Evolutionary conservation across 2,888 invertebrate species (phyloP).

Genomic region (Drosophila ezoana): DNA sequence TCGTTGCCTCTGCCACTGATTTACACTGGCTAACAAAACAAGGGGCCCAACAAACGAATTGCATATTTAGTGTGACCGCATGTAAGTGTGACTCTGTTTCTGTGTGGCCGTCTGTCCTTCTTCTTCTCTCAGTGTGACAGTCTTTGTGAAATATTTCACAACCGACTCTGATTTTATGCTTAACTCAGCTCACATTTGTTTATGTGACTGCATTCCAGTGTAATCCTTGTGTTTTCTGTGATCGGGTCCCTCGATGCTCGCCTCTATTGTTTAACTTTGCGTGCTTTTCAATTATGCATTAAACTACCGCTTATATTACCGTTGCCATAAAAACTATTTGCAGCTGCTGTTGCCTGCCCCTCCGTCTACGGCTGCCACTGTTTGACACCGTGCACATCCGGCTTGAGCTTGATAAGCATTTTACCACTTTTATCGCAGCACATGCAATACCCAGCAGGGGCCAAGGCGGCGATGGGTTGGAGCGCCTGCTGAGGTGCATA

Average conservation of each 20-base stretch:
- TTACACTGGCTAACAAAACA: slow-evolving; percentile 36
- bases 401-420: slow-evolving; percentile 77
- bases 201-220: slow-evolving; percentile 1
- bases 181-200: background rate
- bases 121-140: background rate
- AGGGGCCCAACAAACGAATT: background rate
- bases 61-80: slow-evolving; percentile 3
- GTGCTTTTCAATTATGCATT: slow-evolving; percentile 80
- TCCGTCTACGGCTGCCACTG: slow-evolving; percentile 29
- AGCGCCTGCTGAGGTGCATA: slow-evolving; percentile 38
- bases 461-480: background rate
- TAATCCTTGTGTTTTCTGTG: slow-evolving; percentile 2
- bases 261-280: slow-evolving; percentile 69
- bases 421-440: slow-evolving; percentile 71
- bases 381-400: slow-evolving; percentile 79
- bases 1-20: slow-evolving; percentile 5
- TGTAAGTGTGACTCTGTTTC: background rate
- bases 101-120: background rate
- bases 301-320: slow-evolving; percentile 67
- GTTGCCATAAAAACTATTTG: slow-evolving; percentile 59
- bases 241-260: slow-evolving; percentile 11
- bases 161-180: background rate
- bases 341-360: slow-evolving; percentile 36
- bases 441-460: slow-evolving; percentile 45
- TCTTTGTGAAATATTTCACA: background rate